phyloP scores from a whole-genome alignment of 2,888 invertebrate genomes.

The Ophion ventricosus region DNA sequence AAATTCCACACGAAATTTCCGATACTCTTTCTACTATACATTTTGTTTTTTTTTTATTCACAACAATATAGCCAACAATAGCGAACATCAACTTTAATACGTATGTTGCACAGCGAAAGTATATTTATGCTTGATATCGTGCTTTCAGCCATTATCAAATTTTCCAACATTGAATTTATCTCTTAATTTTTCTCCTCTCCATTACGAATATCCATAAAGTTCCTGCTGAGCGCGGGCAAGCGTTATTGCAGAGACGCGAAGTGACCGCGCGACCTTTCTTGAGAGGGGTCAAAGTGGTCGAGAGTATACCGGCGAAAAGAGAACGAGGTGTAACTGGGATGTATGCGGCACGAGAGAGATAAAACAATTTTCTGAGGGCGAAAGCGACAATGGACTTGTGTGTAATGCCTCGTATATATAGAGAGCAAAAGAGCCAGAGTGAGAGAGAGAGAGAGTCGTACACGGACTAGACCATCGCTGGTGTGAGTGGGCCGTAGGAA shows the following conservation, averaged over 20 bases:
- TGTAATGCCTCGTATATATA: conserved; percentile 31
- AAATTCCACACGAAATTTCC: no score
- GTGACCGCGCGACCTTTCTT: conserved; percentile 63
- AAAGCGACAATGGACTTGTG: conserved; percentile 28
- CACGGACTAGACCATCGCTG: conserved; percentile 10
- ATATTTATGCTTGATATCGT: conserved; percentile 21
- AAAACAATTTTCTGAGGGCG: conserved; percentile 40
- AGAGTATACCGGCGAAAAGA: conserved; percentile 43
- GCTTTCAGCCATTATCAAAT: conserved; percentile 30
- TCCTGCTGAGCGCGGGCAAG: not conserved
- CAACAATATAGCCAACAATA: not conserved
- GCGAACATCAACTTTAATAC: not conserved
- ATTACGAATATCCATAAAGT: conserved; percentile 45
- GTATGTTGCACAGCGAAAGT: not conserved
- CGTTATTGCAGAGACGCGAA: conserved; percentile 58
- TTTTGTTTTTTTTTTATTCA: not conserved
- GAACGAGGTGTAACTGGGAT: conserved; percentile 36
- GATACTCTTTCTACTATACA: no score
- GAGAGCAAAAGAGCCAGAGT: conserved; percentile 42
- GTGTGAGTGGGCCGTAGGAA: conserved; percentile 66
- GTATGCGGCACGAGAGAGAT: conserved; percentile 37
- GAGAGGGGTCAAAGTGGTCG: conserved; percentile 64
- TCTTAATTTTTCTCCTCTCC: conserved; percentile 36
- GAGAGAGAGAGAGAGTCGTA: not conserved
- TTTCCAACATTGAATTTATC: conserved; percentile 52